These are phyloP conservation scores for Lasioglossum malachurum DNA, from an alignment of 2,888 invertebrate species.

Conservation along the genomic window DNA sequence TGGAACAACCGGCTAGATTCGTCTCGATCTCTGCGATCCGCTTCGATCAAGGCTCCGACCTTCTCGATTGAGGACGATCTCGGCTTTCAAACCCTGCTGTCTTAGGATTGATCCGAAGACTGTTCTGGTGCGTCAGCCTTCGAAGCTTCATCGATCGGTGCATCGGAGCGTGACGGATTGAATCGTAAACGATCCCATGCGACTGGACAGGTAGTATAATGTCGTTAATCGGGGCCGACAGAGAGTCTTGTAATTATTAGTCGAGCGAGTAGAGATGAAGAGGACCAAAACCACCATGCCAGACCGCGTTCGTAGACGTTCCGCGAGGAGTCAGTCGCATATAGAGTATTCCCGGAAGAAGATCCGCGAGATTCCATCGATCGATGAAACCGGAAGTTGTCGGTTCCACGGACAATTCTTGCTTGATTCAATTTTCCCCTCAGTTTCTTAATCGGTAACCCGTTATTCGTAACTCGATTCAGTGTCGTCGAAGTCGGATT, in stretches of 20 bases:
- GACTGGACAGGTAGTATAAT: conserved; percentile 22
- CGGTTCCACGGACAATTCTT: background rate
- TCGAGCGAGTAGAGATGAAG: conserved; percentile 55
- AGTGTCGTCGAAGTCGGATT: background rate
- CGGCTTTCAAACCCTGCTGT: conserved; percentile 46
- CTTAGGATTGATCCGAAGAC: conserved; percentile 53
- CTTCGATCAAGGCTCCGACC: conserved; percentile 40
- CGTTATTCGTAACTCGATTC: no score
- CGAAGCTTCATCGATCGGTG: conserved; percentile 6
- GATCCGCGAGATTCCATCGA: background rate
- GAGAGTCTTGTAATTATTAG: conserved; percentile 41
- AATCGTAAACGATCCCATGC: conserved; percentile 13
- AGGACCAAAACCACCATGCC: conserved; percentile 67
- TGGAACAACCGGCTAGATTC: background rate
- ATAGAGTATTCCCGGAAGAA: background rate
- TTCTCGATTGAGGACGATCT: conserved; percentile 48
- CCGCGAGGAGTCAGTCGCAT: background rate
- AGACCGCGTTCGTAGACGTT: conserved; percentile 35
- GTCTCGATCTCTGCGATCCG: conserved; percentile 27
- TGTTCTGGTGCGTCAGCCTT: background rate
- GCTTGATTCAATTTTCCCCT: no score
- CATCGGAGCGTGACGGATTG: conserved; percentile 33
- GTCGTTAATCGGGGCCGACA: conserved; percentile 55
- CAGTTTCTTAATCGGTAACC: background rate
- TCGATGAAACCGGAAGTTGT: background rate